Evolutionary conservation across 2,113 vertebrate genomes (phyloP), one percentile per base, ranked within the genome.

Genomic region (Vidua macroura): DNA sequence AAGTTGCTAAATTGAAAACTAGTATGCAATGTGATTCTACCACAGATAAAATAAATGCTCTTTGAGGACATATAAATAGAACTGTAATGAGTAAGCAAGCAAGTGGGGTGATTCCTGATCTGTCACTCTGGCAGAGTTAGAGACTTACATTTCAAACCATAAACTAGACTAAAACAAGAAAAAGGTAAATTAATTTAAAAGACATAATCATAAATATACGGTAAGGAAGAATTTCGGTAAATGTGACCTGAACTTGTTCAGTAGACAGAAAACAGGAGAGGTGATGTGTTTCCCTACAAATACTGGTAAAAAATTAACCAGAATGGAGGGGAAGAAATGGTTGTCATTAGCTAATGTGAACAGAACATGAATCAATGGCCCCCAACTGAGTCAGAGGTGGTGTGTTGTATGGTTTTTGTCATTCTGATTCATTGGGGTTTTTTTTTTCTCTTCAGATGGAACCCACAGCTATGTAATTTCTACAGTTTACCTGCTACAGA

Each of bases 1-100:
- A 94, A 95, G 92, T 86, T 95, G 92, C 93, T 97, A 92, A 96
- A 95, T 90, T 6, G 25, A 96, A 96, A 96, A 88, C 92, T 83
- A 93, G 69, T 69, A 24, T 86, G 93, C 95, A 66, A 16, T 86
- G 93, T 89, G 93, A 97, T 96, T 94, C 88, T 93, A 64, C 92
- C 90, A 79, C 76, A 88, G 95, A 96, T 97, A 96, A 96, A 86
- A 66, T 90, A 92, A 93, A 96, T 73, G 80, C 62, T 94, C 69
- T 96, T 94, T 90, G 56, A 93, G 90, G 37, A 75, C 75, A 28
- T 83, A 96, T 95, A 97, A 96, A 96, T 96, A 96, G 93, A 90
- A 91, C 56, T 55, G 76, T 90, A 92, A 92, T 60, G 88, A 86
- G 86, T 79, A 94, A 77, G 41, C 77, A 86, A 48, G 73, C 73